Evolutionary conservation across 2,113 vertebrate genomes (phyloP).

Genomic region (Pogona vitticeps): DNA sequence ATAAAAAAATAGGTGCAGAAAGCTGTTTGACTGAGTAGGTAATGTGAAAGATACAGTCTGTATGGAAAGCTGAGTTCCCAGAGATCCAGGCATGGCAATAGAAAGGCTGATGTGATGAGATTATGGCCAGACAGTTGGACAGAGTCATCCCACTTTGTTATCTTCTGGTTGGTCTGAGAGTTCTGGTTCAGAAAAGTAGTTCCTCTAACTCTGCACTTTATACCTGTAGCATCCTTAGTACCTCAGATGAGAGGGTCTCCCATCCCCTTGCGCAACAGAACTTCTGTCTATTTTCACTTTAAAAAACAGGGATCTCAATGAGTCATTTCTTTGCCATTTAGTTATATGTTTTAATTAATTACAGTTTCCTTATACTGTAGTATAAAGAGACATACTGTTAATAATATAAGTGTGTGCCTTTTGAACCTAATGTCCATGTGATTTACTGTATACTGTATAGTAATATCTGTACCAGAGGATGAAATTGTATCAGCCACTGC

Average conservation of each 20-base stretch:
- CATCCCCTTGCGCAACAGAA: too few species aligned
- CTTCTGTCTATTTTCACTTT: background rate
- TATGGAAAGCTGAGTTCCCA: background rate
- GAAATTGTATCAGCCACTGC: background rate
- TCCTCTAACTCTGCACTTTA: background rate
- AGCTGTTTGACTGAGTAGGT: background rate
- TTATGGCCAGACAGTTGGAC: too few species aligned
- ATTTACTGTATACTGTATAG: background rate
- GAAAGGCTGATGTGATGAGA: background rate
- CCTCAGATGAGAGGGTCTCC: background rate
- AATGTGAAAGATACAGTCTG: too few species aligned
- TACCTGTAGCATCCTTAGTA: background rate
- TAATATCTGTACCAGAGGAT: background rate
- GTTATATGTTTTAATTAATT: background rate
- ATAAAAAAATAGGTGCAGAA: too few species aligned
- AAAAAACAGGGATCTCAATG: background rate
- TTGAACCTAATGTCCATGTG: background rate
- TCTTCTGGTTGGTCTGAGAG: too few species aligned
- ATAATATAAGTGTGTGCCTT: background rate
- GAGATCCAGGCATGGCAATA: background rate
- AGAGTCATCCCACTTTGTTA: too few species aligned
- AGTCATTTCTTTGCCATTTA: background rate
- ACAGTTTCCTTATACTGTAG: background rate
- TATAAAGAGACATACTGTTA: too few species aligned
- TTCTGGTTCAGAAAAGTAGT: too few species aligned